These are phyloP conservation scores for Mamestra configurata DNA, from an alignment of 1,140 invertebrate genomes.

Conservation along the genomic window DNA sequence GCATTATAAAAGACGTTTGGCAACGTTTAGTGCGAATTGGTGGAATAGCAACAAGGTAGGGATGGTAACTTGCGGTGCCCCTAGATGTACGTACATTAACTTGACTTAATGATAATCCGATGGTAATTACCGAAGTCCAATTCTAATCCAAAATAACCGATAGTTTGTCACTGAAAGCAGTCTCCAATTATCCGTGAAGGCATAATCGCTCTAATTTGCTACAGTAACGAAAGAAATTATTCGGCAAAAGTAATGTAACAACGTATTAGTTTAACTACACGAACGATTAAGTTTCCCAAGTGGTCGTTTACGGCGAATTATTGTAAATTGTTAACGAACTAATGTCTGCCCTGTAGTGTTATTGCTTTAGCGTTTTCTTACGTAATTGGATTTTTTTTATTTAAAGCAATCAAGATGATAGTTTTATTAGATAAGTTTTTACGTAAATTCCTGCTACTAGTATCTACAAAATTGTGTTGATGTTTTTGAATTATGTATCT, in stretches of 20 bases:
- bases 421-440: too few species aligned
- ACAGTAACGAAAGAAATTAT: constrained; percentile 1
- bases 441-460: too few species aligned
- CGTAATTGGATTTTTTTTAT: not conserved
- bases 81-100: too few species aligned
- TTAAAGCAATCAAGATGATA: too few species aligned
- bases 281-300: constrained; percentile 7
- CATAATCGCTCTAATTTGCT: not conserved
- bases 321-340: constrained; percentile 18
- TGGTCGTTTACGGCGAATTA: constrained; percentile 26
- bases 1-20: too few species aligned
- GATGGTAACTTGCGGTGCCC: too few species aligned
- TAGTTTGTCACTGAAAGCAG: not conserved
- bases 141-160: not conserved
- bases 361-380: not conserved
- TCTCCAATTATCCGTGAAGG: not conserved
- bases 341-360: not conserved
- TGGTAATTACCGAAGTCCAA: too few species aligned
- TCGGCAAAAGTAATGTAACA: constrained; percentile 22
- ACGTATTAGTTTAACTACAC: constrained; percentile 15
- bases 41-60: too few species aligned
- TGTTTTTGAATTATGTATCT: too few species aligned
- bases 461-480: too few species aligned
- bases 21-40: too few species aligned
- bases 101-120: too few species aligned